Base-by-base conservation (phyloP, 37 sponge, comb jelly and placozoan species). In the Geodia barretti region DNA sequence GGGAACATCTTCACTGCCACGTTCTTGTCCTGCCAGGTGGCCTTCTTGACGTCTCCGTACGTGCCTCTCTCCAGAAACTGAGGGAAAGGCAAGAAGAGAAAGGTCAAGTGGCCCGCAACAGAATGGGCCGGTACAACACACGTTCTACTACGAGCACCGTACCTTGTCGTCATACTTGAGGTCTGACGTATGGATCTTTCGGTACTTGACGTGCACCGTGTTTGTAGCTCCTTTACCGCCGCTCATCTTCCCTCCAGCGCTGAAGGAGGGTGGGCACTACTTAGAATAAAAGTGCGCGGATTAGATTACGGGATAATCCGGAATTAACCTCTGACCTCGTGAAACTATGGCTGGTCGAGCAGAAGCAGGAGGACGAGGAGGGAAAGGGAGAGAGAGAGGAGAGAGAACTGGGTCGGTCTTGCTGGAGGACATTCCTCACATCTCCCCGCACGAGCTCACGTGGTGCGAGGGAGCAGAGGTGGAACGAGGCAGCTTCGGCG, bases 1-100 rank as follows among this genome's bases (percentile, higher is more conserved):
- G 26, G 70, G 69, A 59, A 28, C 60, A 66, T 64, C 82, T 92
- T 92, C 20, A 92, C 88, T 35, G 92, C 92, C n/a, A 92, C 92
- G 11, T 40, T 42, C 14, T 78, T 61, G 17, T 39, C 79, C 29
- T 88, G 83, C 81, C 81, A 87, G 24, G 33, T 75, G 0, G 92
- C 92, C 32, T 73, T 84, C 19, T 77, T 76, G 29, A 92, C 88
- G 37, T 72, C 80, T 8, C 88, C 92, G 70, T 79, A 92, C 43
- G 71, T 66, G 4, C 92, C 92, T 28, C 81, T 37, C 26, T 82
- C 89, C 33, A 75, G 65, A 62, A 79, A 82, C 88, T 87, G 36
- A 23, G 36, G 4, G 9, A 8, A 40, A 59, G 61, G 1, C n/a
- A 38, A 14, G 33, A 42, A 41, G 58, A n/a, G 39, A 62, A 3